phyloP scores from a whole-genome alignment of 2,797 vertebrate species.

The Nothura maculosa region DNA sequence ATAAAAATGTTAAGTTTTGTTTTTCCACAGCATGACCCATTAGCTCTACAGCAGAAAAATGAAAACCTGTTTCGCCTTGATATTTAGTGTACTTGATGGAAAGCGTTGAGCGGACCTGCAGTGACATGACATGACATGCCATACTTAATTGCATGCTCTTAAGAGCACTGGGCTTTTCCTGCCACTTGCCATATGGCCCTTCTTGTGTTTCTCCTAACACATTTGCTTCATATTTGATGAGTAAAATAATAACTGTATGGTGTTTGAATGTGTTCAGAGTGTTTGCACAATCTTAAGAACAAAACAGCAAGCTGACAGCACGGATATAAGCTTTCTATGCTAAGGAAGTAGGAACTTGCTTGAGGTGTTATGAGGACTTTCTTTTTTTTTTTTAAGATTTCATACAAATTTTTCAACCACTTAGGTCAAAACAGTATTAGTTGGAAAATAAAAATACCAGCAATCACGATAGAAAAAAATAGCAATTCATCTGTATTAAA shows the following conservation, averaged over 20 bases:
- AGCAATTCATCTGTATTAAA: neutral
- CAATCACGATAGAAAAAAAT: neutral
- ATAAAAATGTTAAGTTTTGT: neutral
- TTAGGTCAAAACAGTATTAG: neutral
- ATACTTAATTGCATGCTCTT: neutral
- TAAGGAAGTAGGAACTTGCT: neutral
- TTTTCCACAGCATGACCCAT: neutral
- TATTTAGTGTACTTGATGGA: neutral
- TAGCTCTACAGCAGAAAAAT: neutral
- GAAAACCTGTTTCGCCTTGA: neutral
- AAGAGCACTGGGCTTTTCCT: neutral
- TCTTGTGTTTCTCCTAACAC: neutral
- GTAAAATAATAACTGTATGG: neutral
- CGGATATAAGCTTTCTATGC: neutral
- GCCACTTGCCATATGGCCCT: neutral
- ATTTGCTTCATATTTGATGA: neutral
- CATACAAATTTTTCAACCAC: neutral
- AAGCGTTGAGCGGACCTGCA: neutral
- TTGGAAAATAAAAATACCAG: neutral
- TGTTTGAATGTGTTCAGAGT: neutral
- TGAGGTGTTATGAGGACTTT: neutral
- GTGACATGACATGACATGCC: rapidly evolving
- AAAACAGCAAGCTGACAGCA: neutral
- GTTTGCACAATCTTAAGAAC: neutral
- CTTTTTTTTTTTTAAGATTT: neutral